Base-by-base conservation (phyloP, 2,888 invertebrate species). In the Eremobia ochroleuca region DNA sequence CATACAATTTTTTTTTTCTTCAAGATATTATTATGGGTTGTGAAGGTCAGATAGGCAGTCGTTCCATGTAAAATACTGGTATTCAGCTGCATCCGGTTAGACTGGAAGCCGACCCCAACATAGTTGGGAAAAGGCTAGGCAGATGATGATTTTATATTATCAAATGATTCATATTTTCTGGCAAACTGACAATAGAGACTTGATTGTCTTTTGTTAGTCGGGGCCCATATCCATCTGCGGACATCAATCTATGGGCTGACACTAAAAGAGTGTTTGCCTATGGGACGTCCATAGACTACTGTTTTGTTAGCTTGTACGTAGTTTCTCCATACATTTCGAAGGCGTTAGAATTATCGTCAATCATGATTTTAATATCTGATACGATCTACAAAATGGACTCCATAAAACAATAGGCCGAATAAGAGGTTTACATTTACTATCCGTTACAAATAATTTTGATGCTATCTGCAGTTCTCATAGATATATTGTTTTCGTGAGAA, bases 391-490 rank as follows among this genome's bases (percentile, higher is more conserved):
- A 46, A 34, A 62, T 52, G 15, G 11, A 2, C 3, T 58, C 0
- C 49, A 4, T 72, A 70, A 81, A 79, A 85, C 87, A 81, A 87
- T 85, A 75, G 69, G 1, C 15, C 9, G 59, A 65, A 34, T 71
- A 59, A 18, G 37, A 68, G 49, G 37, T 77, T 71, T 85, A 82
- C 83, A 83, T 81, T 82, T 87, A 83, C 85, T 58, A 80, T 81
- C 83, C 79, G 85, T 89, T 87, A 87, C 82, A 81, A 86, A 84
- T 85, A 85, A 88, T 87, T 87, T 81, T 69, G 90, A 92, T 90
- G 28, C 52, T 89, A 91, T 92, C 91, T 66, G 2, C 72, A 46
- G 40, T 90, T 90, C 90, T 81, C 90, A 91, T 85, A 81, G 80
- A 81, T 72, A 77, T 79, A 88, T 91, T 91, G 91, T 91, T 87